phyloP scores from a whole-genome alignment of 2,888 invertebrate species.

The Aphodius sticticus region DNA sequence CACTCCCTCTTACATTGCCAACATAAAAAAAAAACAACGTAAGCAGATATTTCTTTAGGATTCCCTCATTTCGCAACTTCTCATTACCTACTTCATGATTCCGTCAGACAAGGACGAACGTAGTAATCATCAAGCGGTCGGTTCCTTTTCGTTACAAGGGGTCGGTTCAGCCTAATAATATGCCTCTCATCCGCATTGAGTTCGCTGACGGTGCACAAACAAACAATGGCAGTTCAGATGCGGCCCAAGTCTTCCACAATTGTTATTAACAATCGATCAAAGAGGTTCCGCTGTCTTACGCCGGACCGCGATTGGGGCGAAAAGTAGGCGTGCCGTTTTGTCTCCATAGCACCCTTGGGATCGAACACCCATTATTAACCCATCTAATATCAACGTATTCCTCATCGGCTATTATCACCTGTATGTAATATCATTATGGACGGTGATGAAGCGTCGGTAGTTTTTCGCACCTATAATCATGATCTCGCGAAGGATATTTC shows the following conservation, averaged over 20 bases:
- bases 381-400: not conserved
- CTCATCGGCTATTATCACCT: not conserved
- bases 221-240: not conserved
- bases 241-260: not conserved
- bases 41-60: not conserved
- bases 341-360: not conserved
- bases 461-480: not conserved
- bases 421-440: not conserved
- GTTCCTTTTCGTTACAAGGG: not conserved
- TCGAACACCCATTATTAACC: not conserved
- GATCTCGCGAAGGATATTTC: not conserved
- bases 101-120: not conserved
- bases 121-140: not conserved
- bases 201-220: not conserved
- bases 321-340: not conserved
- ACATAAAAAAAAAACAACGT: too few species aligned
- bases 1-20: too few species aligned
- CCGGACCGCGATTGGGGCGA: not conserved
- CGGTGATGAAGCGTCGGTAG: not conserved
- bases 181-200: not conserved
- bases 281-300: not conserved
- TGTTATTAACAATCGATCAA: slow-evolving; percentile 4
- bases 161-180: not conserved
- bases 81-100: not conserved
- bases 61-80: not conserved